Base-by-base conservation (phyloP, 2,113 vertebrate genomes). In the Sceloporus undulatus region DNA sequence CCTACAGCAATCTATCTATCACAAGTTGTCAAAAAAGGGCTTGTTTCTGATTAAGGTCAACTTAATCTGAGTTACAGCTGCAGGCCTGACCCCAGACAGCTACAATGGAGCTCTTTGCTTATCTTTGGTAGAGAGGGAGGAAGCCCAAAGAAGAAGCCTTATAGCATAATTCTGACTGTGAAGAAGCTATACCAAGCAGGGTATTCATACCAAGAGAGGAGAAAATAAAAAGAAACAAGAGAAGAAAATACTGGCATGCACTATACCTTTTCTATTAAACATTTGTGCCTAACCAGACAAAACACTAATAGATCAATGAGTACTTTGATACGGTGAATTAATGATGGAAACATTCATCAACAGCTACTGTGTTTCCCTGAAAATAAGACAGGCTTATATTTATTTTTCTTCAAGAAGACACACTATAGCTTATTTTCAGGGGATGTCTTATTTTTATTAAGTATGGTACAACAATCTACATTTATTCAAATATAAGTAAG, bases 31-130 rank as follows among this genome's bases (percentile, higher is more conserved):
- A 95, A 92, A 93, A 93, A 95, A 91, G 94, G 65, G 91, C 88
- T 87, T 90, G 87, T 85, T 87, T 87, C 89, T 95, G 93, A 95
- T 95, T 93, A 94, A 88, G 79, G 84, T 76, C 95, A 93, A 93
- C 93, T 94, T 92, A 95, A 95, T 95, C 93, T 95, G 95, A 96
- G 93, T 94, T 96, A 95, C 92, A 94, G 94, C 94, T 88, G 89
- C 93, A 92, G 94, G 89, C 73, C 86, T 96, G 94, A 94, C 94
- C 94, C 94, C 93, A 95, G 92, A 92, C 89, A 94, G 90, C 88
- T 93, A 95, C 94, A 96, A 95, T 91, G 40, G 93, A 92, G 89
- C 90, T 40, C 81, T 87, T 84, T 92, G 92, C 93, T 94, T 91
- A 94, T 94, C 91, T 90, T 91, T 93, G 62, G n/a, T 89, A 87